Evolutionary conservation across 1,140 invertebrate species (phyloP).

Genomic region (Tribolium castaneum): DNA sequence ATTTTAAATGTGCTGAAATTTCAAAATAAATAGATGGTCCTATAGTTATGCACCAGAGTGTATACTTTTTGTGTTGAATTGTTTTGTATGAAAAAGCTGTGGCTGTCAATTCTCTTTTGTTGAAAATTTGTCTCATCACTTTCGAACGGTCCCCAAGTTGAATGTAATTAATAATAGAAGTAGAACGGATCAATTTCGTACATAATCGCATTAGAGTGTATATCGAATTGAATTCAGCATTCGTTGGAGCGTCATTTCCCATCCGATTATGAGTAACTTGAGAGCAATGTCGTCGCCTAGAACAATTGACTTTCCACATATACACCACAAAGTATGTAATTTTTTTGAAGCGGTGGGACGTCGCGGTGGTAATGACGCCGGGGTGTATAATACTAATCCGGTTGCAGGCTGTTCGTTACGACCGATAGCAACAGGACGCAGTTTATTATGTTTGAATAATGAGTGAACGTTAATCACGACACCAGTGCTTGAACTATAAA

Average conservation of each 20-base stretch:
- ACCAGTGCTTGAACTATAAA: conserved; percentile 59
- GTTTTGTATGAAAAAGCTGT: too few species aligned
- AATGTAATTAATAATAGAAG: conserved; percentile 27
- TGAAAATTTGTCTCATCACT: background rate
- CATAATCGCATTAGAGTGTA: conserved; percentile 23
- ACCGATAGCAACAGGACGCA: conserved; percentile 53
- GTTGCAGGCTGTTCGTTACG: conserved; percentile 32
- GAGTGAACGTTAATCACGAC: conserved; percentile 59
- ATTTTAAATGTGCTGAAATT: too few species aligned
- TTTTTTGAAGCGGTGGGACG: background rate
- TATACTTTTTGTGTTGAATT: too few species aligned
- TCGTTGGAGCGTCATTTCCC: conserved; percentile 21
- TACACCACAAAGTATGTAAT: background rate
- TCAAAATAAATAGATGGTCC: too few species aligned
- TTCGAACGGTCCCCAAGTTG: background rate
- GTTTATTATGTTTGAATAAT: conserved; percentile 59
- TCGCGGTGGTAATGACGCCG: conserved; percentile 3
- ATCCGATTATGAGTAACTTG: conserved; percentile 34
- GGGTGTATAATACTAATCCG: background rate
- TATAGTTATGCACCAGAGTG: too few species aligned
- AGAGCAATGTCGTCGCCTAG: conserved; percentile 9
- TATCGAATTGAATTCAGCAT: conserved; percentile 32
- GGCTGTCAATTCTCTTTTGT: too few species aligned
- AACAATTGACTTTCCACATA: conserved; percentile 14
- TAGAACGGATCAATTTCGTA: conserved; percentile 20